A percentile compares a stretch with the other conserved stretches of the same genome.
Conservation (phyloP, 2,113 vertebrate genomes). For the Athene cunicularia region DNA sequence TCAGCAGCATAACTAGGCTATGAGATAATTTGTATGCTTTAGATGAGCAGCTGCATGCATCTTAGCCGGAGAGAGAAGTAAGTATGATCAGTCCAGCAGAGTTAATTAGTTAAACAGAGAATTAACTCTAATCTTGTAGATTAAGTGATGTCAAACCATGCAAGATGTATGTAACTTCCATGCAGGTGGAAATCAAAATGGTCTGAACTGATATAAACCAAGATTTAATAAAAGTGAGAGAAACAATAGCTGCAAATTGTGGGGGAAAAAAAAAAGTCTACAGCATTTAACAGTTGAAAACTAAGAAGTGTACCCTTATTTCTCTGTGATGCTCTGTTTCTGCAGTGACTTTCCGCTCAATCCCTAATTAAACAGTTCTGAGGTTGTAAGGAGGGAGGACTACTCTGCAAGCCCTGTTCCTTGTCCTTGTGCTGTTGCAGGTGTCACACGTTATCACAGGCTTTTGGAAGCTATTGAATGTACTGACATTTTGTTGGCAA, state of each 20-base stretch:
- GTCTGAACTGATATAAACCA: not conserved
- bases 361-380: not conserved
- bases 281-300: not conserved
- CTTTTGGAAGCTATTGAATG: not conserved
- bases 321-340: not conserved
- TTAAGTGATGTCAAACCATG: not conserved
- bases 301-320: not conserved
- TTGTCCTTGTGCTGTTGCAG: not conserved
- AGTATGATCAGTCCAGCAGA: slow-evolving; percentile 2
- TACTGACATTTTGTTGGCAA: not conserved
- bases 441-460: not conserved
- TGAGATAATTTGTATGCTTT: slow-evolving; percentile 68
- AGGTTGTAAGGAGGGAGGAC: not conserved
- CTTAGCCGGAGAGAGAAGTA: slow-evolving; percentile 13
- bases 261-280: not conserved
- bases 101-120: slow-evolving; percentile 27
- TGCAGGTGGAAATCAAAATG: not conserved
- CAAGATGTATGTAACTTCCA: not conserved
- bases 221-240: not conserved
- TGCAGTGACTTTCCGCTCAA: not conserved
- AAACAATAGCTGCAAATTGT: not conserved
- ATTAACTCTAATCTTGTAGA: slow-evolving; percentile 19
- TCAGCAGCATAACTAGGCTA: slow-evolving; percentile 57
- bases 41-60: slow-evolving; percentile 43
- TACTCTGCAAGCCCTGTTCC: not conserved